Evolutionary conservation across 2,888 invertebrate species (phyloP).

Genomic region (Cataglyphis altisquamis): DNA sequence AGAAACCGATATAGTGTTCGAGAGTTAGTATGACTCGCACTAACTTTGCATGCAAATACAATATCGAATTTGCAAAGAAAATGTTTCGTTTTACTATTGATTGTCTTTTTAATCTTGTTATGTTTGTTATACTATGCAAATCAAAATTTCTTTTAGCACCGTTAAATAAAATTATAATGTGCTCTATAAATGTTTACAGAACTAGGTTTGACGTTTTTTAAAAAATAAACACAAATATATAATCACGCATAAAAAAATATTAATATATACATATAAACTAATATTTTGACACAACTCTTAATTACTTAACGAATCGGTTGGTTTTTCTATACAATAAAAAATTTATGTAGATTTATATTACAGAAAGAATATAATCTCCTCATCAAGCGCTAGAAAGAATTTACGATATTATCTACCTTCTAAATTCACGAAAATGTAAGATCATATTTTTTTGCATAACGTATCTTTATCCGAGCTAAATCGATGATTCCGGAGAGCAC

Average conservation of each 20-base stretch:
- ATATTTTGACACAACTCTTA: neutral
- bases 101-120: neutral
- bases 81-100: neutral
- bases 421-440: slow-evolving; percentile 15
- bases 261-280: neutral
- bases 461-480: slow-evolving; percentile 30
- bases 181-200: neutral
- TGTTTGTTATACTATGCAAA: neutral
- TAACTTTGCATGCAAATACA: neutral
- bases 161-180: neutral
- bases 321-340: neutral
- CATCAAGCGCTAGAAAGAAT: neutral
- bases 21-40: slow-evolving; percentile 19
- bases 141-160: neutral
- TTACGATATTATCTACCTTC: neutral
- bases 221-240: neutral
- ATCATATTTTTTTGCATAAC: slow-evolving; percentile 20
- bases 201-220: neutral
- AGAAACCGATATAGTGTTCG: neutral
- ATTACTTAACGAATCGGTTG: neutral
- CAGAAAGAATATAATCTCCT: neutral
- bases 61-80: slow-evolving; percentile 29
- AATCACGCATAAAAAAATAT: neutral
- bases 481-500: slow-evolving; percentile 5
- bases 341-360: neutral